Evolutionary conservation across 2,888 invertebrate genomes (phyloP).

Genomic region (Orthosia gothica): DNA sequence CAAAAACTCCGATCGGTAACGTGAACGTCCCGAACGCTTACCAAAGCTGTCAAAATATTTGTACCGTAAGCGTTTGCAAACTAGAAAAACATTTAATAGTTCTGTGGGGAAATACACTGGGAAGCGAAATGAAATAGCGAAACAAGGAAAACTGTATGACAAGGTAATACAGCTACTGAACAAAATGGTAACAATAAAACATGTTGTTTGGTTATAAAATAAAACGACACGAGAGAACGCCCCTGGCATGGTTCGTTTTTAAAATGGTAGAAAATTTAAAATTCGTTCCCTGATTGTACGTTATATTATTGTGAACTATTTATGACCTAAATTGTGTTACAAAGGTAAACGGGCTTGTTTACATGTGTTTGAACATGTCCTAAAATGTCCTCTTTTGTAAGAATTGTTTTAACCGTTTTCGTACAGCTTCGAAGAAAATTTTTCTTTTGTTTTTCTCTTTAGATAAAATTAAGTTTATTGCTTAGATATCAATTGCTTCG

Average conservation of each 20-base stretch:
- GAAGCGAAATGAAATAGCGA: conserved; percentile 68
- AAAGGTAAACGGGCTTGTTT: conserved; percentile 5
- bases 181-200: conserved; percentile 72
- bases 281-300: conserved; percentile 42
- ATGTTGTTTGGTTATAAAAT: conserved; percentile 69
- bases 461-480: neutral
- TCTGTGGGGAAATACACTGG: conserved; percentile 70
- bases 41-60: conserved; percentile 60
- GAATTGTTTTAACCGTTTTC: neutral
- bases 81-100: conserved; percentile 71
- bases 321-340: conserved; percentile 28
- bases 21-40: conserved; percentile 46
- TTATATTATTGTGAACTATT: conserved; percentile 46
- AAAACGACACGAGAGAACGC: conserved; percentile 60
- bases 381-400: conserved; percentile 7
- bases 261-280: conserved; percentile 52
- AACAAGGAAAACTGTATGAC: conserved; percentile 70
- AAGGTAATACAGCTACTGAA: conserved; percentile 69
- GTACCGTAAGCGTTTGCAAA: conserved; percentile 62
- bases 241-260: conserved; percentile 45
- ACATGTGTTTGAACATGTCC: neutral
- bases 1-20: conserved; percentile 34
- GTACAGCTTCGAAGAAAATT: neutral
- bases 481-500: too few relatives aligned
- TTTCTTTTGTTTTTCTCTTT: neutral